Evolutionary conservation across 2,888 invertebrate species (phyloP).

Genomic region (Proisotoma minuta): DNA sequence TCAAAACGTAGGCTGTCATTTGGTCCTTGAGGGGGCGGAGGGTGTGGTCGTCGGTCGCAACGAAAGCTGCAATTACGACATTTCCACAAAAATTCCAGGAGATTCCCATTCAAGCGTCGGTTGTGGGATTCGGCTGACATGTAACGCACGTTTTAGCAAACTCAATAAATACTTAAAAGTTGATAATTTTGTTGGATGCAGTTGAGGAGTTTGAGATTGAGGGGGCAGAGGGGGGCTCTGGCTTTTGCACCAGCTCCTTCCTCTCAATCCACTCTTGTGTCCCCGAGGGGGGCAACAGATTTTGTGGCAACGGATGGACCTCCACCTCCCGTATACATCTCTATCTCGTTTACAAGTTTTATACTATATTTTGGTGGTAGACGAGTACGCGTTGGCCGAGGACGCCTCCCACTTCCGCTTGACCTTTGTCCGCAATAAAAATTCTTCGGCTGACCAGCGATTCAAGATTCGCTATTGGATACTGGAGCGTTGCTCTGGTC

Average conservation of each 20-base stretch:
- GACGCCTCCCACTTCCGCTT: constrained; percentile 48
- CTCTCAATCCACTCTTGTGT: constrained; percentile 49
- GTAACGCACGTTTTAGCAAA: constrained; percentile 32
- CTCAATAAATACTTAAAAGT: not conserved
- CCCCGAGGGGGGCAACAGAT: constrained; percentile 49
- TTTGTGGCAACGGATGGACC: constrained; percentile 48
- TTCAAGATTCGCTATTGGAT: constrained; percentile 48
- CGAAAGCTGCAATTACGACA: constrained; percentile 49
- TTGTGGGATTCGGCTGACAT: constrained; percentile 48
- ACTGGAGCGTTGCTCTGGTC: constrained; percentile 43
- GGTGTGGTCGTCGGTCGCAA: no score
- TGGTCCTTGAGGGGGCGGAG: no score
- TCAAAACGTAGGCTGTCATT: no score
- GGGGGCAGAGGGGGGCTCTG: constrained; percentile 39
- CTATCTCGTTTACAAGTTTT: not conserved
- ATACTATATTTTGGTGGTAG: constrained; percentile 31
- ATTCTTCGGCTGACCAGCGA: constrained; percentile 29
- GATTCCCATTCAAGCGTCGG: constrained; percentile 18
- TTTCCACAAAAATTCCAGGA: constrained; percentile 30
- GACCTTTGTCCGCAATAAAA: constrained; percentile 42
- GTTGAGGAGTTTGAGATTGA: constrained; percentile 48
- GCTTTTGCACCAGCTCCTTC: constrained; percentile 49
- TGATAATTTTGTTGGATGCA: constrained; percentile 25
- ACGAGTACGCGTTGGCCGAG: constrained; percentile 49
- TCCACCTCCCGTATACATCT: constrained; percentile 24